A percentile compares a stretch with the other conserved stretches of the same genome.
phyloP scores from a whole-genome alignment of 2,797 vertebrate species.

The Myotis planiceps region DNA sequence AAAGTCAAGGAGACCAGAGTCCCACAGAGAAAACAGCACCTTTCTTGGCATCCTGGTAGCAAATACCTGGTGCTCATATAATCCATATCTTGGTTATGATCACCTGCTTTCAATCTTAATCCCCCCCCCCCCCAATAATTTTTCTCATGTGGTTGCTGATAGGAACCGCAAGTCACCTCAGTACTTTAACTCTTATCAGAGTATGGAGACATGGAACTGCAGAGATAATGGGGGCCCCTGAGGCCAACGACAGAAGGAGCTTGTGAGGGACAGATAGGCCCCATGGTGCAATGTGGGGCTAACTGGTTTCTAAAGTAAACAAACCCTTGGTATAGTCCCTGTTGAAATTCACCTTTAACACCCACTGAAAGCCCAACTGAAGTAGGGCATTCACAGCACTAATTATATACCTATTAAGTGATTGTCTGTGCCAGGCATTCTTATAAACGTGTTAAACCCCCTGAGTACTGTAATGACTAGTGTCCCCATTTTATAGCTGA shows the following conservation, averaged over 20 bases:
- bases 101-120: not conserved
- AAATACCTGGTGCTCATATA: not conserved
- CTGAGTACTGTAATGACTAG: not conserved
- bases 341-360: not conserved
- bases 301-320: not conserved
- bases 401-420: not conserved
- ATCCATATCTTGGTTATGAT: not conserved
- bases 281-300: fast-evolving
- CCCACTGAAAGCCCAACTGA: not conserved
- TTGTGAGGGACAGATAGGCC: not conserved
- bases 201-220: not conserved
- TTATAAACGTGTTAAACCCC: not conserved
- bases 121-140: no score
- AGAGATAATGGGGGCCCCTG: not conserved
- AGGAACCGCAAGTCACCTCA: not conserved
- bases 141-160: not conserved
- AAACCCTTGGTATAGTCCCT: not conserved
- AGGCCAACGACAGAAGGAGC: not conserved
- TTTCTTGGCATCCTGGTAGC: not conserved
- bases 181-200: not conserved
- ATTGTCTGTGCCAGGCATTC: not conserved
- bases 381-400: not conserved
- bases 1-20: not conserved
- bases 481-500: not conserved
- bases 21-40: not conserved